A percentile compares a stretch with the other conserved stretches of the same genome.
phyloP scores from a whole-genome alignment of 2,113 vertebrate species.

The Albula glossodonta region DNA sequence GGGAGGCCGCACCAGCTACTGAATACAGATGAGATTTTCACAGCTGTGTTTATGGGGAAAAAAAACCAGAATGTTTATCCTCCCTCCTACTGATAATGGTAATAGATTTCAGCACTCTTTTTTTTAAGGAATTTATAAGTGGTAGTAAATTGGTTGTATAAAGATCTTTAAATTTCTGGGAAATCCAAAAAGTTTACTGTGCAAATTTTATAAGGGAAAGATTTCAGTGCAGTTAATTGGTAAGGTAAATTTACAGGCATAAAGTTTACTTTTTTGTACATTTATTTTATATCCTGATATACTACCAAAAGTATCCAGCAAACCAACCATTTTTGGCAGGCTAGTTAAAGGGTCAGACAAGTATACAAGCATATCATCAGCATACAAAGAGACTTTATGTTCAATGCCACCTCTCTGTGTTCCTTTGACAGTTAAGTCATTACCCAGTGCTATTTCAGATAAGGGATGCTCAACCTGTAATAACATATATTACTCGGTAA shows the following conservation, averaged over 20 bases:
- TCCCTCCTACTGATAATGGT: neutral
- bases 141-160: neutral
- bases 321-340: neutral
- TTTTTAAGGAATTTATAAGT: neutral
- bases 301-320: neutral
- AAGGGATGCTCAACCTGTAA: too few species aligned
- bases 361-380: neutral
- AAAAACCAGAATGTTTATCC: neutral
- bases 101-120: neutral
- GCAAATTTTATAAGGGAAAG: neutral
- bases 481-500: too few species aligned
- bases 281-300: neutral
- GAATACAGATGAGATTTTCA: too few species aligned
- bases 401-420: neutral
- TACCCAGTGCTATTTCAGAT: too few species aligned
- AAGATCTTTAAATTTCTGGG: neutral
- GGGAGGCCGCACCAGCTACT: too few species aligned
- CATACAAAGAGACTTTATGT: neutral
- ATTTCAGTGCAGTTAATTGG: neutral
- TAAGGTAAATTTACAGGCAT: neutral
- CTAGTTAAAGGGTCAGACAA: neutral
- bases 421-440: neutral
- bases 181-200: neutral
- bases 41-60: neutral
- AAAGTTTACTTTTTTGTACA: too few species aligned